Base-by-base conservation (phyloP, 2,113 vertebrate genomes). In the Lathamus discolor region DNA sequence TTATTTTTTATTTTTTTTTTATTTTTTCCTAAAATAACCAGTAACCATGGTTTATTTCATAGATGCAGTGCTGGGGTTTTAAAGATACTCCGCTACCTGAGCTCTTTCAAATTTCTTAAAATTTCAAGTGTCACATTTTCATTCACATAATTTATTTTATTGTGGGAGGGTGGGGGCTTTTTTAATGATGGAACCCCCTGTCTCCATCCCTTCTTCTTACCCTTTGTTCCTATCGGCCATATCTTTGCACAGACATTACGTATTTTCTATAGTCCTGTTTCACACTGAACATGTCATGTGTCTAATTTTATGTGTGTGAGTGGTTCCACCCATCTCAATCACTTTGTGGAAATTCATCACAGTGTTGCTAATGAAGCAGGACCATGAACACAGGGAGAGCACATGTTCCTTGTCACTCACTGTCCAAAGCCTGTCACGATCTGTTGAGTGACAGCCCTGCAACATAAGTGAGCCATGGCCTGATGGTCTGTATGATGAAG, bases 361-460 rank as follows among this genome's bases (percentile, higher is more conserved):
- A 3, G 10, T 3, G 1, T 24, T 83, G 43, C 11, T 27, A 14
- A 29, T 6, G 29, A 16, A 9, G 35, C 43, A 48, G 69, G 20
- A 29, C 4, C 0, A 0, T 16, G 10, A n/a, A 16, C 2, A 7
- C 17, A 25, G 28, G 49, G 55, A 76, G 12, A 0, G 1, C 1
- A 0, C 0, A 1, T 4, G 18, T 13, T 68, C 57, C 9, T 48
- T 25, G 57, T 16, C 19, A n/a, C 28, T 19, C 8, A 0, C 29
- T 57, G 28, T 8, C 69, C 1, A 8, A 55, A 86, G 27, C 35
- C 27, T 19, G 2, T 6, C 35, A 6, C 7, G 39, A 29, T 7
- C 48, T 43, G 11, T 5, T 27, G 61, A 31, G 61, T 22, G 54
- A 27, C 54, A 73, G 54, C n/a, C 27, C 37, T 63, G 49, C 23